phyloP scores from a whole-genome alignment of 2,888 invertebrate species.

The Chelonus formosanus region DNA sequence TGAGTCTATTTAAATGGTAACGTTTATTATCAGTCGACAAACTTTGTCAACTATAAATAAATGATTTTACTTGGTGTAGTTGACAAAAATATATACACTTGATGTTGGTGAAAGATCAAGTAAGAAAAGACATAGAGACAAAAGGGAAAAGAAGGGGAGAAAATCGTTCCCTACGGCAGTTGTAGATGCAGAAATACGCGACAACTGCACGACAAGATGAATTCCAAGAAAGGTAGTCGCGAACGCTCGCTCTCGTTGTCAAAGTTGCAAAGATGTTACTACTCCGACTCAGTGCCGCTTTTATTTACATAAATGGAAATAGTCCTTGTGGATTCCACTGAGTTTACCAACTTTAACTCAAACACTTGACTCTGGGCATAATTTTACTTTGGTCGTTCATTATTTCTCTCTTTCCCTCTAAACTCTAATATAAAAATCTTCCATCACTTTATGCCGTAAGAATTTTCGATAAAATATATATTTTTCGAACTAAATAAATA shows the following conservation, averaged over 20 bases:
- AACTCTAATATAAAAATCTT: constrained; percentile 1
- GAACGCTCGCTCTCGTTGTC: constrained; percentile 6
- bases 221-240: constrained; percentile 25
- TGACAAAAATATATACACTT: too few species aligned
- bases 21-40: too few species aligned
- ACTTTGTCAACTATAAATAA: too few species aligned
- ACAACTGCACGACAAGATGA: constrained; percentile 30
- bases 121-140: not conserved
- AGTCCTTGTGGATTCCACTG: constrained; percentile 32
- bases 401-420: not conserved
- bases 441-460: not conserved
- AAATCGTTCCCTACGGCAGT: constrained; percentile 1
- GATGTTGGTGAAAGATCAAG: not conserved
- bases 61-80: too few species aligned
- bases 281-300: constrained; percentile 18
- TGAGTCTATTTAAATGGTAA: too few species aligned
- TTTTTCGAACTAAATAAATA: constrained; percentile 1
- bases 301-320: constrained; percentile 35
- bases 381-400: too few species aligned
- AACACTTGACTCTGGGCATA: constrained; percentile 3
- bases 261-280: constrained; percentile 30
- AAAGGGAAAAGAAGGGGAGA: constrained; percentile 7
- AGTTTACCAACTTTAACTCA: constrained; percentile 19
- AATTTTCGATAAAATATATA: not conserved
- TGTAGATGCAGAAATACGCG: constrained; percentile 13